These are phyloP conservation scores for Micrasema minimum DNA, from an alignment of 1,140 invertebrate species.

Conservation along the genomic window DNA sequence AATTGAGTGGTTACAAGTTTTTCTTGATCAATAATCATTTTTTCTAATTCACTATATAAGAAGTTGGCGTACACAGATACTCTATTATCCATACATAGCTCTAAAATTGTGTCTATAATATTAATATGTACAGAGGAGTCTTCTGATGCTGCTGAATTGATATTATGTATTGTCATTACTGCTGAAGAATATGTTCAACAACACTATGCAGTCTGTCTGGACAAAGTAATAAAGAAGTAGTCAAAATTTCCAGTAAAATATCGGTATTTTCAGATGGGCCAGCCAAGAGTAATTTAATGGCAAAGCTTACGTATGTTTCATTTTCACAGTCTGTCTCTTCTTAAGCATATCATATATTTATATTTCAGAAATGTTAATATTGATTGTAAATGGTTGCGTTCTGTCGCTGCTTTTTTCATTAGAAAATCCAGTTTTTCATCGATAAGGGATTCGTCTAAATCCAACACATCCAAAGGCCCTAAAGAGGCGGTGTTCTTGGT, in stretches of 20 bases:
- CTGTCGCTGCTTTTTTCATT: conserved; percentile 35
- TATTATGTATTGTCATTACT: conserved; percentile 34
- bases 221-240: conserved; percentile 34
- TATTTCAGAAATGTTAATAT: conserved; percentile 47
- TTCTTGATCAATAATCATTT: conserved; percentile 31
- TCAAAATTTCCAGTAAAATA: conserved; percentile 40
- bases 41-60: conserved; percentile 41
- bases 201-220: conserved; percentile 33
- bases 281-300: conserved; percentile 30
- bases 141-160: conserved; percentile 10
- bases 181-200: conserved; percentile 47
- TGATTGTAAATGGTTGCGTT: conserved; percentile 36
- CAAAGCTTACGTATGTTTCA: conserved; percentile 36
- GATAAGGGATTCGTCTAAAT: conserved; percentile 47
- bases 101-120: conserved; percentile 39
- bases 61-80: conserved; percentile 32
- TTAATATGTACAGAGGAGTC: conserved; percentile 18
- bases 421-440: conserved; percentile 43
- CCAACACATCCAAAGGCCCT: conserved; percentile 42
- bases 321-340: conserved; percentile 51
- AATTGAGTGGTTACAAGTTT: conserved; percentile 33
- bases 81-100: conserved; percentile 27
- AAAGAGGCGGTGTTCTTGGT: conserved; percentile 35
- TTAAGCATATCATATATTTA: conserved; percentile 47
- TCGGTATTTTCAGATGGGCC: conserved; percentile 10